Evolutionary conservation across 1,140 invertebrate genomes (phyloP).

Genomic region (Bilobella aurantiaca): DNA sequence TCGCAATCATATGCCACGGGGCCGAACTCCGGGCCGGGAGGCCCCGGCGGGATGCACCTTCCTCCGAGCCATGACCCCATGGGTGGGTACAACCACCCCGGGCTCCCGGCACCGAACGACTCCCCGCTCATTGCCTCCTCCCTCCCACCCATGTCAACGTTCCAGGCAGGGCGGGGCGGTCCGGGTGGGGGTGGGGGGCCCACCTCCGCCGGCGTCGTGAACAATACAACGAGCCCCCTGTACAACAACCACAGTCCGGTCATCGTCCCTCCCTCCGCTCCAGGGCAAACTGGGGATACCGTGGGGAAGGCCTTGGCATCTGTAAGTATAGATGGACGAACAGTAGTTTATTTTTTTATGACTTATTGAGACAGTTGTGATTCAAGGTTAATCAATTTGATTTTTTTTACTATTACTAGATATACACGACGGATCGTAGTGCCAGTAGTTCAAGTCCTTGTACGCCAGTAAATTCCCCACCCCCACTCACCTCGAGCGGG

Average conservation of each 20-base stretch:
- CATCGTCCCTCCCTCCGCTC: slow-evolving; percentile 45
- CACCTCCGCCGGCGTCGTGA: slow-evolving; percentile 43
- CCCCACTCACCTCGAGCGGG: slow-evolving; percentile 49
- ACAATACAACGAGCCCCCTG: slow-evolving; percentile 44
- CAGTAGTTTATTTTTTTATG: too few relatives aligned
- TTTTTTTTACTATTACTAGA: too few relatives aligned
- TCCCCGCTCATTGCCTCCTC: slow-evolving; percentile 55
- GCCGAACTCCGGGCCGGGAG: slow-evolving; percentile 11
- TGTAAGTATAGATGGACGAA: too few relatives aligned
- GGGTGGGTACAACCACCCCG: slow-evolving; percentile 35
- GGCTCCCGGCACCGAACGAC: slow-evolving; percentile 46
- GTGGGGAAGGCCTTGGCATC: slow-evolving; percentile 68
- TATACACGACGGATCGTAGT: slow-evolving; percentile 78
- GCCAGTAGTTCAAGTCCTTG: slow-evolving; percentile 79
- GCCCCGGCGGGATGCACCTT: slow-evolving; percentile 41
- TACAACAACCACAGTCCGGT: slow-evolving; percentile 39
- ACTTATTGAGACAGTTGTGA: too few relatives aligned
- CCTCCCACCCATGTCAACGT: slow-evolving; percentile 86
- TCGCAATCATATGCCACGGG: slow-evolving; percentile 32
- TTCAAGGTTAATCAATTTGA: too few relatives aligned
- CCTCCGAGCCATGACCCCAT: slow-evolving; percentile 37
- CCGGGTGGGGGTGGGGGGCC: too few relatives aligned
- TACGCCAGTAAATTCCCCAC: slow-evolving; percentile 71
- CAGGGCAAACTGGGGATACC: too few relatives aligned
- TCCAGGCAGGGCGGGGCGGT: slow-evolving; percentile 53